Evolutionary conservation across 2,797 vertebrate species (phyloP).

Genomic region (Channa striata): DNA sequence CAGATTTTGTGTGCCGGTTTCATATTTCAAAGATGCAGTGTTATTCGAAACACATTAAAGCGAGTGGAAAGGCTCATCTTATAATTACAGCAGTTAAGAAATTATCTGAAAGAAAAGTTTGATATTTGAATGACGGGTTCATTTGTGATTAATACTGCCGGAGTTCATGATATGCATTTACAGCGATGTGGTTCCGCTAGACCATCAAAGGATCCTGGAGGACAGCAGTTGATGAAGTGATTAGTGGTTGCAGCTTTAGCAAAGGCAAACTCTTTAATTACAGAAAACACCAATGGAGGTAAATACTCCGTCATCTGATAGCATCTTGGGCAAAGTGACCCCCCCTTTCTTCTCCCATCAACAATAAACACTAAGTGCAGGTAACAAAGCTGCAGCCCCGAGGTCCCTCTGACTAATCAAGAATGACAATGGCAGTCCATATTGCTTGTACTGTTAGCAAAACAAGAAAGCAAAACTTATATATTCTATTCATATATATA

Average conservation of each 20-base stretch:
- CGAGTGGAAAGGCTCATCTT: slow-evolving; percentile 39
- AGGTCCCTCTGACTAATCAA: slow-evolving; percentile 58
- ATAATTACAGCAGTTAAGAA: slow-evolving; percentile 38
- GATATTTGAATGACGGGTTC: slow-evolving; percentile 19
- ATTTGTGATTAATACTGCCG: background rate
- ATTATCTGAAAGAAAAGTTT: slow-evolving; percentile 29
- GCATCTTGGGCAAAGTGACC: slow-evolving; percentile 69
- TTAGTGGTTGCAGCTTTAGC: slow-evolving; percentile 70
- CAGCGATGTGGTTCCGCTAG: slow-evolving; percentile 29
- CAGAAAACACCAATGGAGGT: slow-evolving; percentile 74
- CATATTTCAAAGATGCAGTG: slow-evolving; percentile 73
- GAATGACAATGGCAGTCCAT: slow-evolving; percentile 65
- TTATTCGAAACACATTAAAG: slow-evolving; percentile 53
- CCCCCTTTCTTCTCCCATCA: slow-evolving; percentile 34
- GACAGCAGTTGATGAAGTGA: slow-evolving; percentile 58
- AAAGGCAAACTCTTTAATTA: slow-evolving; percentile 80
- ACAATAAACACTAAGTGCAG: slow-evolving; percentile 58
- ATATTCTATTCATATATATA: too few relatives aligned
- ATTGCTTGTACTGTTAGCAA: slow-evolving; percentile 25
- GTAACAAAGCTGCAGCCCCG: slow-evolving; percentile 59
- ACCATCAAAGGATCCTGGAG: slow-evolving; percentile 54
- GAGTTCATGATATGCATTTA: background rate
- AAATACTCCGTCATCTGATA: slow-evolving; percentile 81
- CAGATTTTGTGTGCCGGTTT: slow-evolving; percentile 51
- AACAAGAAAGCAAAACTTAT: too few relatives aligned